Evolutionary conservation across 2,888 invertebrate species (phyloP), one percentile per base, ranked within the genome.

Genomic region (Adela reaumurella): DNA sequence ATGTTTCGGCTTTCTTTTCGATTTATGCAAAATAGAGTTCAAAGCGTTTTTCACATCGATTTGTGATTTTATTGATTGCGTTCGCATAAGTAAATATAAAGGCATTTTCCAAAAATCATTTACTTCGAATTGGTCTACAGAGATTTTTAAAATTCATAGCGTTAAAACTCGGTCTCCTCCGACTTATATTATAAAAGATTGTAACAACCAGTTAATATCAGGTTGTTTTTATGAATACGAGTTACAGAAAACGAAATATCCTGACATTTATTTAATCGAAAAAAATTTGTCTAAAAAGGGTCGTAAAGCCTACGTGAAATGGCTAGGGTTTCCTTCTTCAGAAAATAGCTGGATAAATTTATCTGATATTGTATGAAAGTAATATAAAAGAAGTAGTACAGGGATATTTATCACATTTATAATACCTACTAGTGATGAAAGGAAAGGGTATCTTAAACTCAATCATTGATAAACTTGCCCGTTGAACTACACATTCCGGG

Each of bases 201-300:
- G 56, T 51, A 50, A 55, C 46, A 51, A 57, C 46, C 50, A 62
- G 47, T 48, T 51, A 8, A 63, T 67, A 20, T 55, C 58, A 46
- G 63, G 63, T 28, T 53, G 56, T 10, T 65, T 65, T 54, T 65
- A 64, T 53, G 57, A 56, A 52, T 46, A 57, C 49, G 63, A 65
- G 58, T 45, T 65, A 11, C 57, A 56, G 48, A 60, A 60, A 55
- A 59, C 56, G 1, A 57, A 56, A 50, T 51, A 60, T 57, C 58
- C 60, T 2, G 53, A 64, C 44, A 50, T 62, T 19, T 64, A 62
- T 54, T 49, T 64, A 43, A 54, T 67, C 29, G 62, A 64, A 54
- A 63, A 61, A 53, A 10, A 6, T 6, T 24, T 24, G 24, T 6
- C 5, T 6, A 5, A 10, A 24, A 24, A 24, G 24, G 24, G 24